Evolutionary conservation across 2,113 vertebrate species (phyloP), one percentile per base, ranked within the genome.

Genomic region (Erythrocercus mccallii): DNA sequence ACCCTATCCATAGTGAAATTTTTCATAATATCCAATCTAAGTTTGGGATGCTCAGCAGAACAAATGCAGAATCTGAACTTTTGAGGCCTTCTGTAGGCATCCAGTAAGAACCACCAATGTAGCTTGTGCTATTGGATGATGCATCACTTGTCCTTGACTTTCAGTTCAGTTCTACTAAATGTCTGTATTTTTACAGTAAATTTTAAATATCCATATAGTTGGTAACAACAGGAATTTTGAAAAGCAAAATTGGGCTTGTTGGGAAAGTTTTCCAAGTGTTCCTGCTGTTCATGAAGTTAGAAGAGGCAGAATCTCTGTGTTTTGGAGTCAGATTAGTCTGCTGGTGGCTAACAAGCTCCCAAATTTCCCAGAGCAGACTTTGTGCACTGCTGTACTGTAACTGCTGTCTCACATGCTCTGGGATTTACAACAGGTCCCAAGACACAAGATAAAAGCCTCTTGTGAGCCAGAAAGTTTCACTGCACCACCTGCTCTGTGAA

Each of bases 381-480:
- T 2, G 2, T 53, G 31, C 58, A 60, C 80, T 64, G 9, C 61
- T 71, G 56, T n/a, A n/a, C 50, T 31, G 2, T n/a, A 56, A 86
- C 17, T 87, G 69, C 54, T 44, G 74, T 57, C 88, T 96, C 17
- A 1, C 35, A 28, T 35, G 38, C 51, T 8, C 69, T 68, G 48
- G 74, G 88, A 51, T 74, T 90, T 86, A 84, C 42, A 69, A 1
- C 56, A 94, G 69, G 85, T 65, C 61, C 61, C 56, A 72, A 92
- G 42, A 88, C 85, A 72, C 40, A 38, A 81, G 77, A 79, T 28
- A 38, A 87, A 93, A 92, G 45, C 61, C 56, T 15, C 33, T 37
- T 30, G 45, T 86, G 80, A 92, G 38, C 72, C 77, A 88, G 90
- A 76, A 64, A 8, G 44, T 44, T 28, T 84, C 10, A 0, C 61